A percentile compares a stretch with the other conserved stretches of the same genome.
phyloP scores from a whole-genome alignment of 2,888 invertebrate genomes.

The Pegoplata infirma region DNA sequence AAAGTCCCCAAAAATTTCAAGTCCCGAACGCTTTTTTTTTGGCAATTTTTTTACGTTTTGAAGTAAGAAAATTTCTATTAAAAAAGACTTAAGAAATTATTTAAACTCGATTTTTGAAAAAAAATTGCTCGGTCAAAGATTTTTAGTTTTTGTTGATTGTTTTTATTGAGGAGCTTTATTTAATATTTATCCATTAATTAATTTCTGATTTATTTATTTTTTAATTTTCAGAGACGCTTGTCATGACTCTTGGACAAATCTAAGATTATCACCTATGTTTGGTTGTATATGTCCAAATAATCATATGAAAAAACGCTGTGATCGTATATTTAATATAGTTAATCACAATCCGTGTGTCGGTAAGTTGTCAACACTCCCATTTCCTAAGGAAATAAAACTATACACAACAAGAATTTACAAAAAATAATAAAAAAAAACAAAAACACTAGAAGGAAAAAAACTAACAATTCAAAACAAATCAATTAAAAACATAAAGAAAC shows the following conservation, averaged over 20 bases:
- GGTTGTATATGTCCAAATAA: conserved; percentile 95
- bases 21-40: too few species aligned
- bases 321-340: conserved; percentile 91
- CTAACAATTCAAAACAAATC: conserved; percentile 3
- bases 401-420: conserved; percentile 40
- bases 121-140: too few species aligned
- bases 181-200: too few species aligned
- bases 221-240: conserved; percentile 85
- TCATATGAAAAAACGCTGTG: conserved; percentile 92
- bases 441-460: conserved; percentile 11
- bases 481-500: conserved; percentile 28
- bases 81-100: too few species aligned
- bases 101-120: too few species aligned
- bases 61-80: too few species aligned
- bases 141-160: too few species aligned
- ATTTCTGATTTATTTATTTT: conserved; percentile 17
- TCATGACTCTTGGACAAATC: conserved; percentile 91
- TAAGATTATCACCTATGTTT: conserved; percentile 92
- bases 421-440: conserved; percentile 48
- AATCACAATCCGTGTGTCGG: conserved; percentile 97
- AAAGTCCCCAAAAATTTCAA: too few species aligned
- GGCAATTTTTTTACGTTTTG: too few species aligned
- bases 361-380: conserved; percentile 81
- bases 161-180: too few species aligned
- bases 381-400: too few species aligned